These are phyloP conservation scores for Hydra vulgaris DNA, from an alignment of 30 jellyfish, hydroid and myxozoan species.

Conservation along the genomic window DNA sequence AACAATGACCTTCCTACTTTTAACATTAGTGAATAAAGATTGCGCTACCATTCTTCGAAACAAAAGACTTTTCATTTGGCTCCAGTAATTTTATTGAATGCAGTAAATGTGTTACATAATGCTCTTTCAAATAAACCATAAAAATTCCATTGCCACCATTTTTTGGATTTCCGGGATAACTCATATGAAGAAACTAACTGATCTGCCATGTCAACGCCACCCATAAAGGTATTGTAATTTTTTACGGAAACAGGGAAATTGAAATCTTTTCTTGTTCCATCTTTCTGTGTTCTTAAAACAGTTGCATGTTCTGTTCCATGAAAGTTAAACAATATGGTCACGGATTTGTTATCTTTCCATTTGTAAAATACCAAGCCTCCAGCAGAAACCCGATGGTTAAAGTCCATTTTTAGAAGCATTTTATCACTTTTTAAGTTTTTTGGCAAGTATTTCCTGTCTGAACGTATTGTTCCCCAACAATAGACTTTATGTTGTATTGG, in stretches of 20 bases:
- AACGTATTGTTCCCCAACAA: constrained; percentile 1
- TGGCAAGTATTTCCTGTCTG: constrained; percentile 1
- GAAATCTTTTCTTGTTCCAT: too few species aligned
- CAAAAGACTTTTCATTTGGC: constrained; percentile 16
- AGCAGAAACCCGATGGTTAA: constrained; percentile 26
- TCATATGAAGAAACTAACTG: constrained; percentile 47
- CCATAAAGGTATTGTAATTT: constrained; percentile 45
- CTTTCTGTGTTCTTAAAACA: too few species aligned
- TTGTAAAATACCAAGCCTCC: too few species aligned
- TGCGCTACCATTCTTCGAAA: constrained; percentile 57
- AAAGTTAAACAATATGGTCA: too few species aligned
- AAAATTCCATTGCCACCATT: too few species aligned
- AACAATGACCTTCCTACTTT: constrained; percentile 50
- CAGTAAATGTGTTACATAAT: constrained; percentile 24
- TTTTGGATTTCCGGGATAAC: constrained; percentile 40
- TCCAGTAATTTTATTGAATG: constrained; percentile 34
- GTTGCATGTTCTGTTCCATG: too few species aligned
- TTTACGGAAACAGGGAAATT: too few species aligned
- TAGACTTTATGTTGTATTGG: neutral
- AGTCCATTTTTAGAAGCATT: neutral
- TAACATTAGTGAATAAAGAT: constrained; percentile 45
- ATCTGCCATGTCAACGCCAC: constrained; percentile 71
- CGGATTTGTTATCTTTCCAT: too few species aligned
- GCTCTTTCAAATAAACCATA: constrained; percentile 40
- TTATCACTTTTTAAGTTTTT: constrained; percentile 1